A percentile compares a stretch with the other conserved stretches of the same genome.
These are phyloP conservation scores for Hippocampus zosterae DNA, from an alignment of 2,113 vertebrate genomes.

Conservation along the genomic window DNA sequence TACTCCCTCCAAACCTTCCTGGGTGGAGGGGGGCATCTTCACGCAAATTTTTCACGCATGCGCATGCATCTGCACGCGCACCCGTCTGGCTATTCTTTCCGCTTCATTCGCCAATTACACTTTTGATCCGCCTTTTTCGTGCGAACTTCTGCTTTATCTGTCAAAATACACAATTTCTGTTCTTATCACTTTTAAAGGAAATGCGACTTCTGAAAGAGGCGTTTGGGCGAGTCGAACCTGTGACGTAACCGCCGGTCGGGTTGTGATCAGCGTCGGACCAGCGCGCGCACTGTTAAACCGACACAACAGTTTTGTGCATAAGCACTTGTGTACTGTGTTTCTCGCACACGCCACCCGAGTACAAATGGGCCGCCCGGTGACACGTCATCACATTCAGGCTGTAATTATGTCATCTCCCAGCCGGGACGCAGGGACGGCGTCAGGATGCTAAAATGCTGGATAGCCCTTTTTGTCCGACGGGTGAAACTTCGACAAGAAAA, in stretches of 20 bases:
- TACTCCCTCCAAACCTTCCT: no score
- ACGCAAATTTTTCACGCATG: no score
- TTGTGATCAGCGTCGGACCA: not conserved
- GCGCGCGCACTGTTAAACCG: not conserved
- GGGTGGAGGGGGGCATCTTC: no score
- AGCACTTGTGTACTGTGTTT: slow-evolving; percentile 5
- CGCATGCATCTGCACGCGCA: not conserved
- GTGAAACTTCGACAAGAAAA: slow-evolving; percentile 4
- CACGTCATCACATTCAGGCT: slow-evolving; percentile 9
- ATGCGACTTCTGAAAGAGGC: not conserved
- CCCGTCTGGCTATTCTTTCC: no score
- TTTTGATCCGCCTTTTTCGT: not conserved
- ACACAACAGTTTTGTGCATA: not conserved
- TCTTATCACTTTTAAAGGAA: not conserved
- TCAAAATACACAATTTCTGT: not conserved
- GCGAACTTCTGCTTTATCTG: not conserved
- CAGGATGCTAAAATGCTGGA: slow-evolving; percentile 4
- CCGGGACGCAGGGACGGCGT: not conserved
- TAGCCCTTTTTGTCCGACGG: not conserved
- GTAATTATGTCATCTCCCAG: slow-evolving; percentile 6
- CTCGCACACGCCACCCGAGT: not conserved
- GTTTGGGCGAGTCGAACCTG: not conserved
- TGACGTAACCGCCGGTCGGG: not conserved
- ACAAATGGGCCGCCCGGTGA: not conserved
- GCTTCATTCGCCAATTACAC: not conserved